Percentiles rank a stretch among this genome's conserved stretches.
phyloP scores from a whole-genome alignment of 2,797 vertebrate species.

The Diceros bicornis region DNA sequence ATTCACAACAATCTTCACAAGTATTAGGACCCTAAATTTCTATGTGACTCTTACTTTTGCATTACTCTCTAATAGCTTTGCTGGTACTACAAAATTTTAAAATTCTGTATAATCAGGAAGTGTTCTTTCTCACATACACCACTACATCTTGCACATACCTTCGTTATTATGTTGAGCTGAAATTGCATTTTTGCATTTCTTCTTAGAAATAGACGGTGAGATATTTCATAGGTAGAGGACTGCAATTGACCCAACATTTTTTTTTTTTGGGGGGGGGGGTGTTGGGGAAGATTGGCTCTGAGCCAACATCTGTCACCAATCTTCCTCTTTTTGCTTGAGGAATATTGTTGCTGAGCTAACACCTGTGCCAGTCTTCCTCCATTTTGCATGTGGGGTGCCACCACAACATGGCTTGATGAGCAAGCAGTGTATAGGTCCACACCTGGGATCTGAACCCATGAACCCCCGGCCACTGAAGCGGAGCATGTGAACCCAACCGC shows the following conservation, averaged over 20 bases:
- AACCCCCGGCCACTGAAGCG: too few relatives aligned
- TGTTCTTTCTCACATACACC: background rate
- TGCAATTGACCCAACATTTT: background rate
- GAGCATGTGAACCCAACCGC: too few relatives aligned
- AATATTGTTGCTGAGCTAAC: too few relatives aligned
- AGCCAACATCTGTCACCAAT: too few relatives aligned
- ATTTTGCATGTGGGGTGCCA: too few relatives aligned
- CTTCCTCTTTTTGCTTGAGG: too few relatives aligned
- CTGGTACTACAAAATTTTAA: background rate
- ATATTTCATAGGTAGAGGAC: background rate
- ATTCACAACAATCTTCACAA: background rate
- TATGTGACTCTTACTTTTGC: background rate
- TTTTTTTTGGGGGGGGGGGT: too few relatives aligned
- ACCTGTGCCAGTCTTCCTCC: too few relatives aligned
- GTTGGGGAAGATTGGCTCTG: too few relatives aligned
- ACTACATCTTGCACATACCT: background rate
- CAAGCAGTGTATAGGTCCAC: too few relatives aligned
- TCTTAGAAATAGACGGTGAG: background rate
- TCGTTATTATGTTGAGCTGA: background rate
- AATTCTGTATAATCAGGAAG: background rate
- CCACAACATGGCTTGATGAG: too few relatives aligned
- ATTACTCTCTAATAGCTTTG: background rate
- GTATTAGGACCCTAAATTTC: background rate
- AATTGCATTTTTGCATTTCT: background rate
- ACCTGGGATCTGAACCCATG: too few relatives aligned